These are phyloP conservation scores for Zoanthus gigantus DNA, from an alignment of 92 coral and sea anemone genomes.

Conservation along the genomic window DNA sequence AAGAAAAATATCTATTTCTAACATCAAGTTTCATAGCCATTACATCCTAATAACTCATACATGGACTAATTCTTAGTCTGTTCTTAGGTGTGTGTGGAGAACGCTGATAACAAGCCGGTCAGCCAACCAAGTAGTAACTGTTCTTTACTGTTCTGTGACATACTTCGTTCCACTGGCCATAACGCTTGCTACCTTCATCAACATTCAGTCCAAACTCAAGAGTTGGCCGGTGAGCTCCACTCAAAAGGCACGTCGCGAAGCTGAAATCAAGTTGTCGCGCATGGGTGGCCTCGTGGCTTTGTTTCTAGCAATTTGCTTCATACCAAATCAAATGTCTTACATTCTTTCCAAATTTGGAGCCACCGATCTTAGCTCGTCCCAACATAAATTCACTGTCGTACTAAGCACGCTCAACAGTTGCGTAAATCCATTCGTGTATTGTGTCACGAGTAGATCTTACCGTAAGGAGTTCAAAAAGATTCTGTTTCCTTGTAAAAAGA, in stretches of 20 bases:
- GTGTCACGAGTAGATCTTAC: slow-evolving; percentile 19
- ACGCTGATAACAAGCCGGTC: slow-evolving; percentile 7
- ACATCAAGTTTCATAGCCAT: too few species aligned
- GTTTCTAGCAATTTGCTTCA: slow-evolving; percentile 31
- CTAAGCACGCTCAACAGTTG: slow-evolving; percentile 27
- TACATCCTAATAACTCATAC: too few species aligned
- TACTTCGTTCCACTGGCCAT: slow-evolving; percentile 32
- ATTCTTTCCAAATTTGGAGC: slow-evolving; percentile 26
- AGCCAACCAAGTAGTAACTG: slow-evolving; percentile 26
- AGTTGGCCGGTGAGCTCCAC: slow-evolving; percentile 3
- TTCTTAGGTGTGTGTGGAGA: slow-evolving; percentile 38
- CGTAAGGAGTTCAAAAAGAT: slow-evolving; percentile 16
- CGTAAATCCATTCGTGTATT: slow-evolving; percentile 27
- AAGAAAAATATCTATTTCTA: too few species aligned
- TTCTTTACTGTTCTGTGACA: slow-evolving; percentile 31
- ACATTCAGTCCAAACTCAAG: slow-evolving; percentile 29
- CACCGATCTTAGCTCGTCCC: slow-evolving; percentile 19
- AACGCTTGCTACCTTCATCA: slow-evolving; percentile 32
- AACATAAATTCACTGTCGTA: slow-evolving; percentile 15
- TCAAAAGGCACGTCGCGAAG: slow-evolving; percentile 3
- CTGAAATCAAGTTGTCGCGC: slow-evolving; percentile 35
- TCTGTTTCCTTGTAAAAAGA: slow-evolving; percentile 28
- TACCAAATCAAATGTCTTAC: slow-evolving; percentile 28
- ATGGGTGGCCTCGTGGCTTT: slow-evolving; percentile 35
- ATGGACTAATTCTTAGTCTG: not conserved